A percentile compares a stretch with the other conserved stretches of the same genome.
phyloP scores from a whole-genome alignment of 2,888 invertebrate genomes.

The Hoplodrina blanda region DNA sequence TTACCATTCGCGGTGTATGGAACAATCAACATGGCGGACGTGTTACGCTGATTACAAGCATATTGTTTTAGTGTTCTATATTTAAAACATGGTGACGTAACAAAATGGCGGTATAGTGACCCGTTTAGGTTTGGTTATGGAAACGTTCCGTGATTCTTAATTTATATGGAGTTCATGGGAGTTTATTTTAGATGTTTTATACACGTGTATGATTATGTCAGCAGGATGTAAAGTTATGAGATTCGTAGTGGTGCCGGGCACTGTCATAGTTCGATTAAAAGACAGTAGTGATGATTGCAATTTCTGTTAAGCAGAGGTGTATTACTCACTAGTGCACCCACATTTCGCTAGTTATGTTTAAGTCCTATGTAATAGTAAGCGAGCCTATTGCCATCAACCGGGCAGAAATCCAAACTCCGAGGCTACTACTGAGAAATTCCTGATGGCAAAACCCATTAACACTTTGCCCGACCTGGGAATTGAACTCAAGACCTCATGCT shows the following conservation, averaged over 20 bases:
- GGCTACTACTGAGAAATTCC: too few relatives aligned
- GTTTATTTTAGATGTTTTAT: conserved; percentile 8
- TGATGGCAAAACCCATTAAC: too few relatives aligned
- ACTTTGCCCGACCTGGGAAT: too few relatives aligned
- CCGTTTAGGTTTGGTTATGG: conserved; percentile 15
- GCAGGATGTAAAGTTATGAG: background rate
- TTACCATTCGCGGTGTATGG: conserved; percentile 35
- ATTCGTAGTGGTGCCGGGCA: background rate
- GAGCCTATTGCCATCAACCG: too few relatives aligned
- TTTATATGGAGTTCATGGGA: conserved; percentile 6
- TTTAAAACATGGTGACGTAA: conserved; percentile 52
- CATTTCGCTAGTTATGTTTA: too few relatives aligned
- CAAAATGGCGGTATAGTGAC: conserved; percentile 44
- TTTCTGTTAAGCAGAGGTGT: background rate
- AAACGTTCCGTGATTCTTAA: conserved; percentile 27
- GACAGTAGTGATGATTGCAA: background rate
- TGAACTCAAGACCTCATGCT: too few relatives aligned
- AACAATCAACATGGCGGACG: conserved; percentile 46
- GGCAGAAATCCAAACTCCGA: too few relatives aligned
- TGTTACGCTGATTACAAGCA: conserved; percentile 54
- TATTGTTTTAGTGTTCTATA: conserved; percentile 57
- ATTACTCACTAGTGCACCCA: too few relatives aligned
- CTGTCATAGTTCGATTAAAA: background rate
- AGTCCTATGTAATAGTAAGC: too few relatives aligned
- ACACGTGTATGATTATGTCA: conserved; percentile 20